phyloP scores from a whole-genome alignment of 2,888 invertebrate genomes.

The Dicyrtoma fusca region DNA sequence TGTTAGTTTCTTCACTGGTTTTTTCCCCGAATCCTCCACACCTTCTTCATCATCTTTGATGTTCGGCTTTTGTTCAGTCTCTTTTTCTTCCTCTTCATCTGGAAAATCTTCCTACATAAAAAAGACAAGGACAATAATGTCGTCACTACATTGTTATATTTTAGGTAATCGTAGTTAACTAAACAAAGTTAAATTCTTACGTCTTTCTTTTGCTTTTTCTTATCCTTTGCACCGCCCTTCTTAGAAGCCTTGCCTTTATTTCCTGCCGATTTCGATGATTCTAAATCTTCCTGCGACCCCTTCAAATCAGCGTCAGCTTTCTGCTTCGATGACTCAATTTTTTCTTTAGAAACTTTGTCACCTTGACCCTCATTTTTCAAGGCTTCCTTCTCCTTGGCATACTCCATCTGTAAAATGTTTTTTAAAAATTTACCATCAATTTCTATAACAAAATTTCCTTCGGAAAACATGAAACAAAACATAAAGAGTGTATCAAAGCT shows the following conservation, averaged over 20 bases:
- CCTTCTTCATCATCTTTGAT: slow-evolving; percentile 6
- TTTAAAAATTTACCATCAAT: too few species aligned
- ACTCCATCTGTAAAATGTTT: too few species aligned
- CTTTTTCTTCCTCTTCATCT: slow-evolving; percentile 8
- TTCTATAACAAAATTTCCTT: background rate
- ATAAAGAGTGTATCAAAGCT: background rate
- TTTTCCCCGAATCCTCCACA: slow-evolving; percentile 11
- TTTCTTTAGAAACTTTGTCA: slow-evolving; percentile 24
- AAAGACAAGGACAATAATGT: background rate
- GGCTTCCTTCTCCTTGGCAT: too few species aligned
- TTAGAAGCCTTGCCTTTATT: background rate
- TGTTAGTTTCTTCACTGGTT: slow-evolving; percentile 20
- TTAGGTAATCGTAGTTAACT: background rate
- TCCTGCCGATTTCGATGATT: background rate
- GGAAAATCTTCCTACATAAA: slow-evolving; percentile 9
- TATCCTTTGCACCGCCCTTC: background rate
- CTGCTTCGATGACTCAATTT: slow-evolving; percentile 21
- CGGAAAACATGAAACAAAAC: background rate
- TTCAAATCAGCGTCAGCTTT: too few species aligned
- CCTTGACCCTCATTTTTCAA: too few species aligned
- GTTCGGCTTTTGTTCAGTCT: background rate
- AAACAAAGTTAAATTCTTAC: background rate
- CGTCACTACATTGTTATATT: background rate
- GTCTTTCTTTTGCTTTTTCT: background rate
- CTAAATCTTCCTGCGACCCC: slow-evolving; percentile 31